A percentile compares a stretch with the other conserved stretches of the same genome.
These are phyloP conservation scores for Argyrosomus japonicus DNA, from an alignment of 2,113 vertebrate genomes.

Conservation along the genomic window DNA sequence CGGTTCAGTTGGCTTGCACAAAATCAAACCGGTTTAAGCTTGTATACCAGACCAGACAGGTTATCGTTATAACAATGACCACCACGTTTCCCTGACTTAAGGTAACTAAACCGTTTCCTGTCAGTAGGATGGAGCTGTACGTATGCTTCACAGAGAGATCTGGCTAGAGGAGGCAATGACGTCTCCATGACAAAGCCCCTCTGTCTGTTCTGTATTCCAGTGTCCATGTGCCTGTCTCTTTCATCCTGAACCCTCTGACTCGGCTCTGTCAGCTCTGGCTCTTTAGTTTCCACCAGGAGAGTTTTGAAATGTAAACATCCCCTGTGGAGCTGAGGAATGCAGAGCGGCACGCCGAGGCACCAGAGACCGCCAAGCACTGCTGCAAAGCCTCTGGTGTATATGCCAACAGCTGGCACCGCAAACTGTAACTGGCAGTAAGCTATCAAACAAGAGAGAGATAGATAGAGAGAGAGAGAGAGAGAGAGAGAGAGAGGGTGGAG, in stretches of 20 bases:
- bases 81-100: no score
- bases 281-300: conserved; percentile 46
- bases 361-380: conserved; percentile 29
- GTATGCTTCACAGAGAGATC: neutral
- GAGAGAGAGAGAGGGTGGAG: neutral
- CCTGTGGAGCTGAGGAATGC: conserved; percentile 46
- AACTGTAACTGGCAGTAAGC: neutral
- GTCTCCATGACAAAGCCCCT: neutral
- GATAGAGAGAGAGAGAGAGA: neutral
- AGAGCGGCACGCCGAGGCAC: conserved; percentile 27
- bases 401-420: conserved; percentile 49
- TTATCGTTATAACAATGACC: no score
- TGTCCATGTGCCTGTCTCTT: conserved; percentile 3
- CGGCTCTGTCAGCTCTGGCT: conserved; percentile 19
- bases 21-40: no score
- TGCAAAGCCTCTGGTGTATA: conserved; percentile 43
- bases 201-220: neutral
- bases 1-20: no score
- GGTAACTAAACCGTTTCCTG: neutral
- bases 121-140: neutral
- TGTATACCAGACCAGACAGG: no score
- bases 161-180: neutral
- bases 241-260: conserved; percentile 34
- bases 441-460: neutral
- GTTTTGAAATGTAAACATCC: conserved; percentile 65